Percentiles rank a stretch among this genome's conserved stretches.
phyloP scores from a whole-genome alignment of 2,113 vertebrate genomes.

The Dicrurus megarhynchus region DNA sequence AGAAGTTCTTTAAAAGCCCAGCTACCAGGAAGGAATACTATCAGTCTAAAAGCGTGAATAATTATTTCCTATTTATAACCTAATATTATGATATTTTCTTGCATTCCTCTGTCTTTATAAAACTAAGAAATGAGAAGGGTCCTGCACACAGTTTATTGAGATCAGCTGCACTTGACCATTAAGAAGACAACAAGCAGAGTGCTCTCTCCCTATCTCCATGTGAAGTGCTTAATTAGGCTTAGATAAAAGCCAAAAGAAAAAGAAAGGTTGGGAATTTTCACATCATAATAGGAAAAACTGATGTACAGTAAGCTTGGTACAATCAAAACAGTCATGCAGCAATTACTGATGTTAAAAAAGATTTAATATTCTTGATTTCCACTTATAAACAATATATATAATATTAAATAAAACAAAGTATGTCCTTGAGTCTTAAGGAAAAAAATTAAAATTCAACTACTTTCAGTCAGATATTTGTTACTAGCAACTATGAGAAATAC shows the following conservation, averaged over 20 bases:
- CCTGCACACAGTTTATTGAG: neutral
- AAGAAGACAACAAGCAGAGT: neutral
- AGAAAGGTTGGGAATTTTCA: neutral
- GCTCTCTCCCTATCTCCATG: neutral
- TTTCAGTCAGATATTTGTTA: neutral
- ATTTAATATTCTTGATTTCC: neutral
- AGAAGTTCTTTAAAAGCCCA: neutral
- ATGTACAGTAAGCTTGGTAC: neutral
- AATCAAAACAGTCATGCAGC: neutral
- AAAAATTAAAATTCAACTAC: neutral
- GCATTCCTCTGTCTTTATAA: neutral
- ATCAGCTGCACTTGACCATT: neutral
- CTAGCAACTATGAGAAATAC: neutral
- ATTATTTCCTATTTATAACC: neutral
- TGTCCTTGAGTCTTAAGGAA: neutral
- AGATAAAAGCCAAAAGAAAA: neutral
- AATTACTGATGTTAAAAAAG: neutral
- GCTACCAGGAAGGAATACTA: neutral
- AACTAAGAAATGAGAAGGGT: neutral
- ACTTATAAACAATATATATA: neutral
- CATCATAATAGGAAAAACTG: neutral
- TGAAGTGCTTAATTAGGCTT: neutral
- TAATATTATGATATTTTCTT: neutral
- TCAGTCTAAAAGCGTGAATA: neutral
- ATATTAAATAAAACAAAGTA: neutral